Percentiles rank a stretch among this genome's conserved stretches.
These are phyloP conservation scores for Diplodus puntazzo DNA, from an alignment of 2,797 vertebrate species.

Conservation along the genomic window DNA sequence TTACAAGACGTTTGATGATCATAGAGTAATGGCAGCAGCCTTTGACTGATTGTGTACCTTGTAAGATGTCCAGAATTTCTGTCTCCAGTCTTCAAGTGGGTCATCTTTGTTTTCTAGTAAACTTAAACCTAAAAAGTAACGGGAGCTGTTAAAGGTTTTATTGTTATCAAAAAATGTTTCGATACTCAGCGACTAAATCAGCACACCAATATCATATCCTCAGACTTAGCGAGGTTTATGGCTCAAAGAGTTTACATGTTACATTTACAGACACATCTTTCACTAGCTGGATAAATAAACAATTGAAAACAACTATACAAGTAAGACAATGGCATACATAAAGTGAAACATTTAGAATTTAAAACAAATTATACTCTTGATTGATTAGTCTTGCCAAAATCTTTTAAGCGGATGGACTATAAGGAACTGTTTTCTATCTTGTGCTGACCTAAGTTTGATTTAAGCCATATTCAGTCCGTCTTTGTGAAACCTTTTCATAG, in stretches of 20 bases:
- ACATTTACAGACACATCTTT: neutral
- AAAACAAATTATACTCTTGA: neutral
- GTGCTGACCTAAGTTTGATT: neutral
- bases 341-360: neutral
- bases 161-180: neutral
- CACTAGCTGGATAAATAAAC: neutral
- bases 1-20: neutral
- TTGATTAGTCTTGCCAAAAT: neutral
- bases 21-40: neutral
- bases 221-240: neutral
- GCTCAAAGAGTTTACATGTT: neutral
- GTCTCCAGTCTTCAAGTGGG: slow-evolving; percentile 83
- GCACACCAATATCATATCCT: neutral
- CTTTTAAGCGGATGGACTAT: too few relatives aligned
- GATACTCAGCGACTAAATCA: neutral
- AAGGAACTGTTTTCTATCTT: too few relatives aligned
- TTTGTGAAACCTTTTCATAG: neutral
- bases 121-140: slow-evolving; percentile 80
- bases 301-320: neutral
- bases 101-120: slow-evolving; percentile 83
- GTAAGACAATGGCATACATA: neutral
- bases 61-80: slow-evolving; percentile 88
- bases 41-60: slow-evolving; percentile 70
- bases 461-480: neutral
- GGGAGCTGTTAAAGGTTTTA: neutral